Conservation (phyloP, 2,888 invertebrate species). For the Leistus spinibarbis region DNA sequence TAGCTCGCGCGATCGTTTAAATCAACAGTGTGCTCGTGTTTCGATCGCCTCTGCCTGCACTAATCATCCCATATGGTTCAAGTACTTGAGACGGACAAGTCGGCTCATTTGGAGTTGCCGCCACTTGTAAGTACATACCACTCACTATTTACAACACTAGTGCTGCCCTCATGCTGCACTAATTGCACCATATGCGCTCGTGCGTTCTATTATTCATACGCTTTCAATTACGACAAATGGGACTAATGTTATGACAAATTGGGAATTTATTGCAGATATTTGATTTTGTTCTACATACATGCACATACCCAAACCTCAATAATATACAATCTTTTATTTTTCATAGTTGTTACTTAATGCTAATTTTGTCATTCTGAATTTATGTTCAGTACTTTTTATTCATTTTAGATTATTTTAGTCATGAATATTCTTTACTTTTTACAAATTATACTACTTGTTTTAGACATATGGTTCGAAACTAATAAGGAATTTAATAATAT, state of each 20-base stretch:
- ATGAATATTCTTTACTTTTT: too few species aligned
- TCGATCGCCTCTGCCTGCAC: slow-evolving; percentile 37
- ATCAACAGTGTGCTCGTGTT: slow-evolving; percentile 41
- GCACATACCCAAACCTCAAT: too few species aligned
- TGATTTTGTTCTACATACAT: too few species aligned
- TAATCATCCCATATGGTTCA: slow-evolving; percentile 76
- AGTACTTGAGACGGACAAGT: slow-evolving; percentile 79
- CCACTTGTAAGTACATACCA: slow-evolving; percentile 71
- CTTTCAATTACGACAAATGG: neutral
- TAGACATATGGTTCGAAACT: too few species aligned
- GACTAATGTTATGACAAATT: neutral
- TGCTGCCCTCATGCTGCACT: neutral
- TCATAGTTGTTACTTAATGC: too few species aligned
- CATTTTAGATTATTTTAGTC: too few species aligned
- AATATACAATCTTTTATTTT: too few species aligned
- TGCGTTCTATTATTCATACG: neutral
- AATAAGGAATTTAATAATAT: too few species aligned
- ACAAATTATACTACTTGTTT: too few species aligned
- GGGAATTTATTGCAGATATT: too few species aligned
- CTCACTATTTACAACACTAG: neutral
- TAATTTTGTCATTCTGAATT: too few species aligned
- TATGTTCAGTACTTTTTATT: too few species aligned
- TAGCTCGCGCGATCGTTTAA: slow-evolving; percentile 29
- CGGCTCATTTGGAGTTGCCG: slow-evolving; percentile 78
- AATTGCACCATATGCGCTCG: neutral